A percentile compares a stretch with the other conserved stretches of the same genome.
Conservation (phyloP, 64 coral and sea anemone species). For the Montipora foliosa region DNA sequence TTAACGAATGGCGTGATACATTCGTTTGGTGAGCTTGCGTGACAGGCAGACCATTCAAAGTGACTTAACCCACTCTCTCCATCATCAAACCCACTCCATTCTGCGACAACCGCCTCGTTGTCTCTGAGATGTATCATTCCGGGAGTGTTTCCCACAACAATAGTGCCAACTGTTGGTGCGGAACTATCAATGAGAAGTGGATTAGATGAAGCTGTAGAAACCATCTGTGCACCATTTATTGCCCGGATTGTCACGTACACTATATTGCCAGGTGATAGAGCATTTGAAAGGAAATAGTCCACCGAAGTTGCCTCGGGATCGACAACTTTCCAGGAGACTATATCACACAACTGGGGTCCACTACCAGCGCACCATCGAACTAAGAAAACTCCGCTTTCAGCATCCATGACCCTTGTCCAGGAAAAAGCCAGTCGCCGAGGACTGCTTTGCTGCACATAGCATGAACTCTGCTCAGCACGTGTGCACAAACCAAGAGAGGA, state of each 20-base stretch:
- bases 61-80: constrained; percentile 59
- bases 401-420: constrained; percentile 68
- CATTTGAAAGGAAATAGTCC: constrained; percentile 14
- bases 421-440: constrained; percentile 33
- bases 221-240: constrained; percentile 61
- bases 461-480: neutral
- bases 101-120: constrained; percentile 23
- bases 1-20: constrained; percentile 76
- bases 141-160: constrained; percentile 41
- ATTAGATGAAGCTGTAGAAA: constrained; percentile 13
- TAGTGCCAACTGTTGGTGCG: constrained; percentile 40
- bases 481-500: neutral
- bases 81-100: constrained; percentile 74
- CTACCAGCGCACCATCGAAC: constrained; percentile 75
- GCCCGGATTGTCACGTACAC: constrained; percentile 59
- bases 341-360: constrained; percentile 47
- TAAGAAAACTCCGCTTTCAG: constrained; percentile 67
- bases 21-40: neutral
- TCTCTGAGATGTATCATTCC: constrained; percentile 29
- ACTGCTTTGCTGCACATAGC: constrained; percentile 21
- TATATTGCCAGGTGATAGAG: constrained; percentile 44
- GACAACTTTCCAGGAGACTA: constrained; percentile 52
- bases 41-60: constrained; percentile 72
- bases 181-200: constrained; percentile 63
- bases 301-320: neutral